Evolutionary conservation across 1,140 invertebrate species (phyloP), one percentile per base, ranked within the genome.

Genomic region (Bombyx mandarina): DNA sequence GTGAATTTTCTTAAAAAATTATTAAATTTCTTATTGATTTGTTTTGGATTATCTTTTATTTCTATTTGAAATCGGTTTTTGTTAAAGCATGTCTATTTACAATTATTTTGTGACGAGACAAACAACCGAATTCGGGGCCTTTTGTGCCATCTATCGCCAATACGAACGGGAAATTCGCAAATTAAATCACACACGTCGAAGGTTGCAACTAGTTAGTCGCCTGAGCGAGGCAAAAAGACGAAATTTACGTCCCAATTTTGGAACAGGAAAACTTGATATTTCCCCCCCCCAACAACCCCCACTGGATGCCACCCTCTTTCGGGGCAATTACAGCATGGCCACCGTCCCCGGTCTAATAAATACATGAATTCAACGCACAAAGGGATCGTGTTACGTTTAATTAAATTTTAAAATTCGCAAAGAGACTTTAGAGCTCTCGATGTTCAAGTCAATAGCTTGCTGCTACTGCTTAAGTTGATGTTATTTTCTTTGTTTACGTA

Each of bases 301-400:
- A 10, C 46, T 44, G 22, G 46, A 52, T 54, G 22, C 47, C 8
- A 4, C 43, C 43, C 46, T 22, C 52, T 53, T 43, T 51, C 61
- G 52, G 58, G 49, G 57, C 60, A 66, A 66, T 66, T 62, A 66
- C 64, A 60, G 64, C 9, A 43, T 22, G 51, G 50, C 54, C 54
- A 57, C 53, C 47, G 42, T 52, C 45, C 47, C 43, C 60, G 64
- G 55, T 66, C 64, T 66, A 60, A 62, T 66, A 66, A 66, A 66
- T 66, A 66, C 64, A 60, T 54, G 64, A 66, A 62, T 62, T 62
- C 55, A 58, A 60, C 58, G 49, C 57, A 65, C 55, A 61, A 65
- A 61, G 49, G 57, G 56, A 43, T 52, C 44, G 47, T 42, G 63
- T 56, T 48, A 60, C 45, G 59, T 58, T 56, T 56, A 65, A 65